Evolutionary conservation across 2,113 vertebrate species (phyloP).

Genomic region (Cololabis saira): DNA sequence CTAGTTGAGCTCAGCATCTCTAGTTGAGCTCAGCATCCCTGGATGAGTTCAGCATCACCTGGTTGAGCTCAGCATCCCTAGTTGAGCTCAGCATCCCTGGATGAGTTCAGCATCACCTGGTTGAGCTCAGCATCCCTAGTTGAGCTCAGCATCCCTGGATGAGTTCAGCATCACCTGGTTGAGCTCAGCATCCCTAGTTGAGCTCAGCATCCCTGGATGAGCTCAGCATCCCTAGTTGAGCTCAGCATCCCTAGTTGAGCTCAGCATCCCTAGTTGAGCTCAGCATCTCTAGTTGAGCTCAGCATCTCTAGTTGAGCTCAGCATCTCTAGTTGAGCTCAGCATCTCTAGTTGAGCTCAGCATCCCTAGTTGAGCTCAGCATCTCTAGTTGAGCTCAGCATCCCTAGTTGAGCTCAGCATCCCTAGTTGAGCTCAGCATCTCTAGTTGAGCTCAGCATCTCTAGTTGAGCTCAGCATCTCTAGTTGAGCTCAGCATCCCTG

Average conservation of each 20-base stretch:
- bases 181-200: no score
- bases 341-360: slow-evolving; percentile 28
- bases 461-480: no score
- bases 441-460: slow-evolving; percentile 58
- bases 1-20: no score
- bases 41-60: no score
- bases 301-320: slow-evolving; percentile 11
- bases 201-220: slow-evolving; percentile 71
- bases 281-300: slow-evolving; percentile 74
- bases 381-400: no score
- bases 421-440: slow-evolving; percentile 36
- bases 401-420: slow-evolving; percentile 49
- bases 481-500: slow-evolving; percentile 63
- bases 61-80: no score
- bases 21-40: slow-evolving; percentile 61
- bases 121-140: no score
- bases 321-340: slow-evolving; percentile 71
- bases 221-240: neutral
- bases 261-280: neutral
- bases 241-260: slow-evolving; percentile 75
- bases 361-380: no score
- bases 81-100: slow-evolving; percentile 64
- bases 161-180: no score
- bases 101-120: no score
- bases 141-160: slow-evolving; percentile 68